phyloP scores from a whole-genome alignment of 2,113 vertebrate species.

The Rhea americana region DNA sequence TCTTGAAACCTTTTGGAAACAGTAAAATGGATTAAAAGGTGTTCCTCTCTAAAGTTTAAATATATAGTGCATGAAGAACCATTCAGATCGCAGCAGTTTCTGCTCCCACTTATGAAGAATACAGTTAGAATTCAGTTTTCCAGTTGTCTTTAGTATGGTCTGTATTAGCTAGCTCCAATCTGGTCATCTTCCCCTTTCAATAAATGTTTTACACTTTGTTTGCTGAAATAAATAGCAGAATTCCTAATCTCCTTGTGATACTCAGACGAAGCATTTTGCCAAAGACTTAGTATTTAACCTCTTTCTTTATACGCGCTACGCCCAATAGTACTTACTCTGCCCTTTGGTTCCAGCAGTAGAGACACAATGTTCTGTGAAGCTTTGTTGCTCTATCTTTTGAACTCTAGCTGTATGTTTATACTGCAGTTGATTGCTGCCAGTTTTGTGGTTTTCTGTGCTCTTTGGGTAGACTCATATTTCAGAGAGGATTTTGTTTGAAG shows the following conservation, averaged over 20 bases:
- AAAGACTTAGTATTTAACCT: not conserved
- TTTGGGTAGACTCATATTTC: not conserved
- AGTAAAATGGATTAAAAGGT: not conserved
- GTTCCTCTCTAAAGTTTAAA: not conserved
- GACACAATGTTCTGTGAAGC: constrained; percentile 22
- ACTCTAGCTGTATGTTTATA: constrained; percentile 3
- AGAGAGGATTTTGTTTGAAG: not conserved
- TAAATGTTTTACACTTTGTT: not conserved
- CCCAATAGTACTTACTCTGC: not conserved
- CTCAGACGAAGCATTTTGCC: not conserved
- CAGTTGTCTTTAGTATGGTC: not conserved
- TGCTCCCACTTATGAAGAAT: not conserved
- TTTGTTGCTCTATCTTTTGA: constrained; percentile 25
- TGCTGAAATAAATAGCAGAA: not conserved
- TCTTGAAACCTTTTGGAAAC: constrained; percentile 9
- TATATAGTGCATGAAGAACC: not conserved
- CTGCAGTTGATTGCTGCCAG: not conserved
- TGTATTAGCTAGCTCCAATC: not conserved
- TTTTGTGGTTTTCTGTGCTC: constrained; percentile 17
- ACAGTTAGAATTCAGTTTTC: not conserved
- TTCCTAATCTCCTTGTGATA: not conserved
- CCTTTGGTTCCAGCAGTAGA: not conserved
- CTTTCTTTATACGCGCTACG: not conserved
- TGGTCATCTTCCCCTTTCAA: not conserved
- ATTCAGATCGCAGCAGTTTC: constrained; percentile 6